phyloP scores from a whole-genome alignment of 92 coral and sea anemone genomes.

The Meandrina meandrites region DNA sequence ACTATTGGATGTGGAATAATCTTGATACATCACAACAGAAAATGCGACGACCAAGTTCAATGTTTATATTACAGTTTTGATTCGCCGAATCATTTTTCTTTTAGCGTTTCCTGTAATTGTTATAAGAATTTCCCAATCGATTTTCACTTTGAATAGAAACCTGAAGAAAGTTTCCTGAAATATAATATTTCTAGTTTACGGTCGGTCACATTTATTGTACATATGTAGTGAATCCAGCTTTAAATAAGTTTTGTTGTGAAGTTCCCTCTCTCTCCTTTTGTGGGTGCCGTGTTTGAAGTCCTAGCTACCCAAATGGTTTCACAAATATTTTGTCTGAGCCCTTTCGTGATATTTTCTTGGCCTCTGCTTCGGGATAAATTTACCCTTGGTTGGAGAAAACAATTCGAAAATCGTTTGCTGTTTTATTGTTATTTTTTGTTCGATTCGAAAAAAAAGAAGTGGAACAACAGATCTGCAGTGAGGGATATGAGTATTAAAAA shows the following conservation, averaged over 20 bases:
- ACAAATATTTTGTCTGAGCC: not conserved
- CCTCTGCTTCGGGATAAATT: not conserved
- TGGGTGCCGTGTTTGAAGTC: slow-evolving; percentile 12
- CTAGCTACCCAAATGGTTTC: not conserved
- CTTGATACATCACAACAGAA: not conserved
- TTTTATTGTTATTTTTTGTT: not conserved
- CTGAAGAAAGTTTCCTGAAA: not conserved
- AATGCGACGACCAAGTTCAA: not conserved
- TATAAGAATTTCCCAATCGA: not conserved
- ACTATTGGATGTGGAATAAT: slow-evolving; percentile 8
- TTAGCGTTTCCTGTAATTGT: slow-evolving; percentile 21
- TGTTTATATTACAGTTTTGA: not conserved
- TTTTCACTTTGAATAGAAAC: not conserved
- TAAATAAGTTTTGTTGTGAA: not conserved
- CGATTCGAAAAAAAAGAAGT: not conserved
- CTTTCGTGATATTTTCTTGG: not conserved
- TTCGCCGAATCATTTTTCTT: not conserved
- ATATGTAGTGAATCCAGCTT: not conserved
- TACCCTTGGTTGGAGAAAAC: not conserved
- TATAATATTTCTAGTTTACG: not conserved
- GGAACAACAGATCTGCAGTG: not conserved
- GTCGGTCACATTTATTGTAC: not conserved
- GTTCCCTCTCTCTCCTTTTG: not conserved
- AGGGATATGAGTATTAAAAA: not conserved
- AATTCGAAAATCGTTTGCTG: not conserved